Percentiles rank a stretch among this genome's conserved stretches.
phyloP scores from a whole-genome alignment of 2,113 vertebrate species.

The Natator depressus region DNA sequence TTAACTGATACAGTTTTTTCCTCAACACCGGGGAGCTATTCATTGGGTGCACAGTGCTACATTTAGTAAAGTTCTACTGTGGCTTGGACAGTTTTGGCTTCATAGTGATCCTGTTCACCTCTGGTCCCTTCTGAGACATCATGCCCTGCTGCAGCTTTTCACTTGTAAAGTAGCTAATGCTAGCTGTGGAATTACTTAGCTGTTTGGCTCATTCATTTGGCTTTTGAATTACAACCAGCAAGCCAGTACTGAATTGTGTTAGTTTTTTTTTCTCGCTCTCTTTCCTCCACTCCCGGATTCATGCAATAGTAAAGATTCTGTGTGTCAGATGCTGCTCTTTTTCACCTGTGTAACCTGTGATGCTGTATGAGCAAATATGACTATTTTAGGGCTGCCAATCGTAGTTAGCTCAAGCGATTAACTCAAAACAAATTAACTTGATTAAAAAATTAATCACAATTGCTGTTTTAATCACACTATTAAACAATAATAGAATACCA shows the following conservation, averaged over 20 bases:
- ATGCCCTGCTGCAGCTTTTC: background rate
- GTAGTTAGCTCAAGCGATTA: too few species aligned
- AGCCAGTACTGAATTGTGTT: background rate
- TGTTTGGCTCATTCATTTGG: background rate
- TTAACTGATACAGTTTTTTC: background rate
- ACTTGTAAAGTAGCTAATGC: background rate
- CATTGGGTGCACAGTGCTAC: background rate
- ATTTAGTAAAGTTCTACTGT: background rate
- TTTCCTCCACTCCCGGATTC: background rate
- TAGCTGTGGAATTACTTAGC: background rate
- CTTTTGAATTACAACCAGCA: background rate
- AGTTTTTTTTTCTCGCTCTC: background rate
- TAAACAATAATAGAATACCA: too few species aligned
- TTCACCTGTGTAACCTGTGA: background rate
- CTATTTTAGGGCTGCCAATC: too few species aligned
- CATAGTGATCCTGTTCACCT: accelerated
- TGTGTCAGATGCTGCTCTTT: background rate
- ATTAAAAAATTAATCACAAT: too few species aligned
- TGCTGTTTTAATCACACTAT: too few species aligned
- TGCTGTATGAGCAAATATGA: too few species aligned
- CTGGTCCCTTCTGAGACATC: background rate
- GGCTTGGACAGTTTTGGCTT: background rate
- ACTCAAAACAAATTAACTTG: too few species aligned
- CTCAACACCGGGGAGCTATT: background rate
- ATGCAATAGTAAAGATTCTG: background rate